phyloP scores from a whole-genome alignment of 1,140 invertebrate genomes.

The Muscidifurax raptorellus region DNA sequence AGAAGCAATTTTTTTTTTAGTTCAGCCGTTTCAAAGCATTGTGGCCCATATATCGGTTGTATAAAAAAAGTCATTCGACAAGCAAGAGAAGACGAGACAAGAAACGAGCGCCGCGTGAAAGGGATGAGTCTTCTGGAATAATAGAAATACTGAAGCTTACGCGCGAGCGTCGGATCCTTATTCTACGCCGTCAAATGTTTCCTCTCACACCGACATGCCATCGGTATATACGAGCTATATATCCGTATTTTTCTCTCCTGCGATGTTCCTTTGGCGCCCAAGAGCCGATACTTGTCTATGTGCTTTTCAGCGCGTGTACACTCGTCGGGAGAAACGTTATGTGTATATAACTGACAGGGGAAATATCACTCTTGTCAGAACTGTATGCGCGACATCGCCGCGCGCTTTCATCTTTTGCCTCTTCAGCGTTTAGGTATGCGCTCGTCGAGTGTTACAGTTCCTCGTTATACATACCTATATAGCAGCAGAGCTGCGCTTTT shows the following conservation, averaged over 20 bases:
- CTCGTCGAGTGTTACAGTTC: neutral
- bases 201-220: neutral
- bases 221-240: neutral
- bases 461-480: too few relatives aligned
- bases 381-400: neutral
- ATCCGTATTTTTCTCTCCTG: conserved; percentile 11
- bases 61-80: conserved; percentile 10
- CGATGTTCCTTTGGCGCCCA: conserved; percentile 4
- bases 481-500: too few relatives aligned
- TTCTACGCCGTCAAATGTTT: conserved; percentile 29
- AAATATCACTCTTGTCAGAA: conserved; percentile 33
- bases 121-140: neutral
- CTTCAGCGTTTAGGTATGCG: neutral
- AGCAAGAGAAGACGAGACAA: neutral
- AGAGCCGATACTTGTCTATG: neutral
- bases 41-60: neutral
- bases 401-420: neutral
- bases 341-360: conserved; percentile 31
- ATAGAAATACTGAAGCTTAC: neutral
- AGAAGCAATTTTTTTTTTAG: neutral
- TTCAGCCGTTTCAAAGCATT: neutral
- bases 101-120: neutral
- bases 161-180: conserved; percentile 26
- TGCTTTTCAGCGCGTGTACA: neutral
- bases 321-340: conserved; percentile 15